These are phyloP conservation scores for Ciconia stormi DNA, from an alignment of 2,113 vertebrate species.

Conservation along the genomic window DNA sequence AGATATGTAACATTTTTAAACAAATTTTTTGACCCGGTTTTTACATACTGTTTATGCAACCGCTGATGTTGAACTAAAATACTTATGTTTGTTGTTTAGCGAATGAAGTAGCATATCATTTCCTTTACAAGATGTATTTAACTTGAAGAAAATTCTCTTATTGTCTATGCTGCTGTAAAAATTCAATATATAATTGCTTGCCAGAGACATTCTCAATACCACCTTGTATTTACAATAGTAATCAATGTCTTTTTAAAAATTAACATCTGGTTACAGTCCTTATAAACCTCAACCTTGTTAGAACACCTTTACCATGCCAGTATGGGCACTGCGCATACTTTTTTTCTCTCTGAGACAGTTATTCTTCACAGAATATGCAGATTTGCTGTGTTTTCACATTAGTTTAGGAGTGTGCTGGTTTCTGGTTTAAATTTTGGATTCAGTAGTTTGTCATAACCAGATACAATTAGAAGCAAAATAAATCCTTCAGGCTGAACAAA, in stretches of 20 bases:
- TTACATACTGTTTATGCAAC: background rate
- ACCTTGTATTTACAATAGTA: background rate
- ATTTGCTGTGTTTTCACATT: background rate
- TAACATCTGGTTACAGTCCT: background rate
- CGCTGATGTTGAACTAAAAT: slow-evolving; percentile 3
- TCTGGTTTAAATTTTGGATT: background rate
- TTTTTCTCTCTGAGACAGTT: background rate
- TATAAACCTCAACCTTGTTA: background rate
- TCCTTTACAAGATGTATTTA: background rate
- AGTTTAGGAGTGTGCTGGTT: background rate
- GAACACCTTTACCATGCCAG: background rate
- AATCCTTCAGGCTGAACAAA: background rate
- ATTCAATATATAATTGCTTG: background rate
- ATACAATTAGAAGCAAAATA: background rate
- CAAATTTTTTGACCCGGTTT: slow-evolving; percentile 47
- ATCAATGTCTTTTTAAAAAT: background rate
- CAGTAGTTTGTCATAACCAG: background rate
- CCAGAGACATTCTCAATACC: background rate
- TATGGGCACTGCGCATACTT: too few relatives aligned
- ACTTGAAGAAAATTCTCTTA: background rate
- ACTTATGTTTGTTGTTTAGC: background rate
- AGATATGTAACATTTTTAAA: background rate
- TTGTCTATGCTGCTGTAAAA: background rate
- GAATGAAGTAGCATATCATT: background rate
- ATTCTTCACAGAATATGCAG: background rate